Conservation (phyloP, 1,140 invertebrate genomes). For the Samia ricini region DNA sequence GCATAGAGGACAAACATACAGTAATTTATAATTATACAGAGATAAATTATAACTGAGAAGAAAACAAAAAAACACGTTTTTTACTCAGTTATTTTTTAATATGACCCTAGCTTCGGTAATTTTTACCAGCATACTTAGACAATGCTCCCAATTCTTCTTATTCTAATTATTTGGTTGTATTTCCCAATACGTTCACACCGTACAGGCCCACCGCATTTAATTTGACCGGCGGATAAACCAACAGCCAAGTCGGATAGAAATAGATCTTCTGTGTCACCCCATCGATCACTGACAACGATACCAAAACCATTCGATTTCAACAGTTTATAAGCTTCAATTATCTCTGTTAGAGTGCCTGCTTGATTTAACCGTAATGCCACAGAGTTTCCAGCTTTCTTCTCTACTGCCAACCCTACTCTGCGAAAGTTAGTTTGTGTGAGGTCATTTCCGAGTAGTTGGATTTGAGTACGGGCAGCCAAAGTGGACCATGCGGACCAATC, state of each 20-base stretch:
- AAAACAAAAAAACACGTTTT: not conserved
- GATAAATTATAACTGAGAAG: not conserved
- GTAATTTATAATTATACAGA: too few relatives aligned
- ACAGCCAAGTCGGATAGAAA: constrained; percentile 99
- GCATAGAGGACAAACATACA: too few relatives aligned
- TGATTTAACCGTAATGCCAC: constrained; percentile 98
- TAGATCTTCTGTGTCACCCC: constrained; percentile 98
- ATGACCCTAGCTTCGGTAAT: constrained; percentile 82
- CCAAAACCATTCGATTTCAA: constrained; percentile 96
- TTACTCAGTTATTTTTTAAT: constrained; percentile 1
- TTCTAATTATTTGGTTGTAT: constrained; percentile 98
- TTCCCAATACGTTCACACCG: constrained; percentile 98
- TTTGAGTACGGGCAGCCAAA: constrained; percentile 84
- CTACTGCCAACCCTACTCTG: constrained; percentile 94
- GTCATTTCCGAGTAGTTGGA: constrained; percentile 96
- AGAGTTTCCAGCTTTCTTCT: constrained; percentile 97
- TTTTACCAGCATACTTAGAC: constrained; percentile 95
- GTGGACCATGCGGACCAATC: constrained; percentile 95
- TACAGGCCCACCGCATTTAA: constrained; percentile 98
- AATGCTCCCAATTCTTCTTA: constrained; percentile 96
- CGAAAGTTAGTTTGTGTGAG: constrained; percentile 91
- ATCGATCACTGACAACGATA: constrained; percentile 94
- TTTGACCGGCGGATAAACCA: constrained; percentile 96
- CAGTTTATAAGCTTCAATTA: constrained; percentile 94
- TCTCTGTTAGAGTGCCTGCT: constrained; percentile 96